Evolutionary conservation across 2,113 vertebrate genomes (phyloP).

Genomic region (Chaenocephalus aceratus): DNA sequence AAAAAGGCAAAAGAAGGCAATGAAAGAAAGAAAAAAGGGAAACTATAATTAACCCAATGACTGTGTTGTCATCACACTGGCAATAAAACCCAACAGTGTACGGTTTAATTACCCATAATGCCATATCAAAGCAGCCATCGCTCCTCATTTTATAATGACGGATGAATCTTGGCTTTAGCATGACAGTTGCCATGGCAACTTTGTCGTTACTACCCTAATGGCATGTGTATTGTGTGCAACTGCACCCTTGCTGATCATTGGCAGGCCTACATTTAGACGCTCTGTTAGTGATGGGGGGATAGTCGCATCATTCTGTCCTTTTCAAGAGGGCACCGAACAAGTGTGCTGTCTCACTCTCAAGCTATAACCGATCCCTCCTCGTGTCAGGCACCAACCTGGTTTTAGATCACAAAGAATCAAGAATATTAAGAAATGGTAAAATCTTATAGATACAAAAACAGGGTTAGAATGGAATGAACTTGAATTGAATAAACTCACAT

Average conservation of each 20-base stretch:
- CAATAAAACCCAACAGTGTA: constrained; percentile 56
- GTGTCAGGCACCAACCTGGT: constrained; percentile 5
- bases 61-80: constrained; percentile 43
- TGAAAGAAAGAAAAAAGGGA: not conserved
- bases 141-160: constrained; percentile 49
- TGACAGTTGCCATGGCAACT: constrained; percentile 83
- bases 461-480: too few relatives aligned
- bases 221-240: constrained; percentile 61
- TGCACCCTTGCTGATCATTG: constrained; percentile 61
- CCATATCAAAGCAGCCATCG: constrained; percentile 54
- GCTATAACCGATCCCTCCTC: constrained; percentile 14
- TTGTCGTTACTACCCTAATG: constrained; percentile 69
- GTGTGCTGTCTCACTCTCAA: constrained; percentile 22
- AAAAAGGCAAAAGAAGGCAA: too few relatives aligned
- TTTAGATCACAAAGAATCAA: not conserved
- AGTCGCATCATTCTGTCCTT: constrained; percentile 44
- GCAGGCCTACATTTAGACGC: constrained; percentile 73
- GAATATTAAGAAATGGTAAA: not conserved
- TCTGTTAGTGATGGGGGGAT: constrained; percentile 41
- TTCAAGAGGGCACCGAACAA: constrained; percentile 34
- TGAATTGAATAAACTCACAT: too few relatives aligned
- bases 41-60: constrained; percentile 33
- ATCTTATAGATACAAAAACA: not conserved
- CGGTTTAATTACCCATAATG: constrained; percentile 68
- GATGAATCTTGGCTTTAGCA: constrained; percentile 60